Evolutionary conservation across 2,888 invertebrate species (phyloP).

Genomic region (Chloromyia formosa): DNA sequence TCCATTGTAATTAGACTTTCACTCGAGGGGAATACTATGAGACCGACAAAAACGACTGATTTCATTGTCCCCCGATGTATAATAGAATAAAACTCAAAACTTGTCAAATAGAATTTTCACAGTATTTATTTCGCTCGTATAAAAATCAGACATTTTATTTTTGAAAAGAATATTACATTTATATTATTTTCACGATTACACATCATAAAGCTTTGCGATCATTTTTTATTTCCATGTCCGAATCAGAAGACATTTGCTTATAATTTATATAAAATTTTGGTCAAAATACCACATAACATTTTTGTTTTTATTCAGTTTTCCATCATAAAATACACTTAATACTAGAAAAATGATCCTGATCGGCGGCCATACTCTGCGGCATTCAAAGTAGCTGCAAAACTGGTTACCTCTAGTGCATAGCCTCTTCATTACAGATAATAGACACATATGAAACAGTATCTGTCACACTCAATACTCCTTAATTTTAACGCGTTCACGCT

Average conservation of each 20-base stretch:
- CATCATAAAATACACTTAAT: conserved; percentile 16
- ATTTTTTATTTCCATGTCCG: not conserved
- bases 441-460: too few species aligned
- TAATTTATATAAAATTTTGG: not conserved
- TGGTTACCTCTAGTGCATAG: not conserved
- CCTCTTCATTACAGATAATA: not conserved
- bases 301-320: not conserved
- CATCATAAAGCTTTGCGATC: conserved; percentile 39
- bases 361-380: not conserved
- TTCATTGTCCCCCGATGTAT: too few species aligned
- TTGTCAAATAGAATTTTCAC: not conserved
- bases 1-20: too few species aligned
- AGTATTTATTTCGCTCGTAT: conserved; percentile 30
- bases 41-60: too few species aligned
- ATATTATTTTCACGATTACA: conserved; percentile 2
- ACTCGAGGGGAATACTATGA: too few species aligned
- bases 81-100: too few species aligned
- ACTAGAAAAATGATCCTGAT: conserved; percentile 1
- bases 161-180: conserved; percentile 6
- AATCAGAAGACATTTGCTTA: not conserved
- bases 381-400: not conserved
- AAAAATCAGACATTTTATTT: conserved; percentile 35
- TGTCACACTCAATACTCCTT: conserved; percentile 1
- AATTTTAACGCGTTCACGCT: conserved; percentile 3
- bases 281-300: conserved; percentile 25